Evolutionary conservation across 2,797 vertebrate species (phyloP).

Genomic region (Oreochromis grahami): DNA sequence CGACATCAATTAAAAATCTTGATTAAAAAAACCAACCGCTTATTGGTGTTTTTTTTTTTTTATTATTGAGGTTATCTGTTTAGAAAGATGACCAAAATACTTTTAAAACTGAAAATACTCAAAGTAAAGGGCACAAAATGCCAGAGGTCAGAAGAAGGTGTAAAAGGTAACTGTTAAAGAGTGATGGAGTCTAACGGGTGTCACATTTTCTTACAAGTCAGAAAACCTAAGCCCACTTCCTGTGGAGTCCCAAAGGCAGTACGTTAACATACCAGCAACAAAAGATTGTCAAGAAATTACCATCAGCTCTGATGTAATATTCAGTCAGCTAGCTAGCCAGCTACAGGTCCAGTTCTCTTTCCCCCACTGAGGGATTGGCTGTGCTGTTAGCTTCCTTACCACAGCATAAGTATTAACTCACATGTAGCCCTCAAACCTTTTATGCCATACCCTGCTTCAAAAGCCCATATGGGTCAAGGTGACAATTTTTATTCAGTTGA

Average conservation of each 20-base stretch:
- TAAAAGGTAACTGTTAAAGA: not conserved
- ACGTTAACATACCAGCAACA: not conserved
- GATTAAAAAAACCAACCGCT: not conserved
- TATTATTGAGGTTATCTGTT: fast-evolving
- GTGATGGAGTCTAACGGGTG: not conserved
- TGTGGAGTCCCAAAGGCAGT: not conserved
- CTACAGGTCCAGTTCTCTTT: not conserved
- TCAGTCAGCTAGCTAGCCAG: not conserved
- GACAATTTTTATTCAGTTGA: too few species aligned
- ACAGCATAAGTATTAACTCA: not conserved
- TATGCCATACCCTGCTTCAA: not conserved
- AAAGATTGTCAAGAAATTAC: not conserved
- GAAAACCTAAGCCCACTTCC: not conserved
- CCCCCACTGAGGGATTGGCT: not conserved
- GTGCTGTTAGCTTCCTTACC: not conserved
- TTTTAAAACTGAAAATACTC: not conserved
- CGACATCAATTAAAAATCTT: not conserved
- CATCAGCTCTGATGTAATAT: not conserved
- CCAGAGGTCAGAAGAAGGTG: not conserved
- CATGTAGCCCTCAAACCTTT: not conserved
- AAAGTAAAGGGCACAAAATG: not conserved
- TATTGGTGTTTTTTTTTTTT: not conserved
- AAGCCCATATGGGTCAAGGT: not conserved
- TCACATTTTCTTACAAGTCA: not conserved
- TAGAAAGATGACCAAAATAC: not conserved